Evolutionary conservation across 2,888 invertebrate species (phyloP).

Genomic region (Sphaerophoria rueppellii): DNA sequence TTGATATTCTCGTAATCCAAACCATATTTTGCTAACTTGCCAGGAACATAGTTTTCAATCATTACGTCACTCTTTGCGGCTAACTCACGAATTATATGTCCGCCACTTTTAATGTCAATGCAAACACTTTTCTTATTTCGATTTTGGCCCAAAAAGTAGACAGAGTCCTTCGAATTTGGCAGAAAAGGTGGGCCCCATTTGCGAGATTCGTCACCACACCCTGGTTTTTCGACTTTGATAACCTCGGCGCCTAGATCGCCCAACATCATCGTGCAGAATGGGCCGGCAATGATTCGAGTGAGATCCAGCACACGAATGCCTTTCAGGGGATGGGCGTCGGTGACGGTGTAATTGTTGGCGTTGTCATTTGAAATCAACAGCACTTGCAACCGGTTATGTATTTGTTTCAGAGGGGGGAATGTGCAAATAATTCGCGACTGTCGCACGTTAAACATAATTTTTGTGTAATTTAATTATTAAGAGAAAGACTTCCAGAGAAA

Average conservation of each 20-base stretch:
- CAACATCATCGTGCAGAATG: slow-evolving; percentile 96
- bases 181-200: slow-evolving; percentile 97
- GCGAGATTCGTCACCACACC: slow-evolving; percentile 92
- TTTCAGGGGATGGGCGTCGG: slow-evolving; percentile 85
- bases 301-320: slow-evolving; percentile 90
- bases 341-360: slow-evolving; percentile 51
- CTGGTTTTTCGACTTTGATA: slow-evolving; percentile 94
- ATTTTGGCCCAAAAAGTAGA: slow-evolving; percentile 94
- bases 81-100: slow-evolving; percentile 89
- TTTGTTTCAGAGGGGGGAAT: neutral
- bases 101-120: slow-evolving; percentile 89
- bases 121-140: slow-evolving; percentile 97
- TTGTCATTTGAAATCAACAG: slow-evolving; percentile 32
- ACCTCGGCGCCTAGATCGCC: slow-evolving; percentile 96
- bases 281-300: slow-evolving; percentile 95
- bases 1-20: slow-evolving; percentile 91
- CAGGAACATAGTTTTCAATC: slow-evolving; percentile 97
- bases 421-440: neutral
- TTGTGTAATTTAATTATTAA: neutral
- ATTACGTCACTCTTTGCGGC: slow-evolving; percentile 92
- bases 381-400: slow-evolving; percentile 21
- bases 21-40: slow-evolving; percentile 89
- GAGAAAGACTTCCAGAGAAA: neutral
- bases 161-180: slow-evolving; percentile 86
- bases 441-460: slow-evolving; percentile 13